Percentiles rank a stretch among this genome's conserved stretches.
Evolutionary conservation across 2,888 invertebrate genomes (phyloP).

Genomic region (Pantelozetes paolii): DNA sequence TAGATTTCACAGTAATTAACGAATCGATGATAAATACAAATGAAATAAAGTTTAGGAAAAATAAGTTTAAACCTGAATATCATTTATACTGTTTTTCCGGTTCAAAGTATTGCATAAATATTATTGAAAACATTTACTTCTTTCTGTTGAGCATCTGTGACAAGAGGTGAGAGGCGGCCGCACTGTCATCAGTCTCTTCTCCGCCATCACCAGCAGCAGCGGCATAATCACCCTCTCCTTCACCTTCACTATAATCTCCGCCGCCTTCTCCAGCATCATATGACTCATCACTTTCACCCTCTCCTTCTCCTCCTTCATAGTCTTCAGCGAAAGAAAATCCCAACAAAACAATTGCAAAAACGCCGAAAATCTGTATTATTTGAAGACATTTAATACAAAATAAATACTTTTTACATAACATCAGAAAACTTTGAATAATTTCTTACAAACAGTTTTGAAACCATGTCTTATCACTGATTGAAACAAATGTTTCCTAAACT

Average conservation of each 20-base stretch:
- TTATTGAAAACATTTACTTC: neutral
- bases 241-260: neutral
- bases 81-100: too few species aligned
- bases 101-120: too few species aligned
- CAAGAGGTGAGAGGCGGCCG: neutral
- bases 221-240: neutral
- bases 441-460: conserved; percentile 16
- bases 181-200: neutral
- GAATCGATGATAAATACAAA: too few species aligned
- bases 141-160: neutral
- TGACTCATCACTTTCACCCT: neutral
- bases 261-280: conserved; percentile 30
- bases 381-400: neutral
- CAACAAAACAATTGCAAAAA: conserved; percentile 27
- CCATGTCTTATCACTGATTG: neutral
- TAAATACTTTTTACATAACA: neutral
- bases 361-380: conserved; percentile 1
- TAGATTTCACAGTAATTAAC: too few species aligned
- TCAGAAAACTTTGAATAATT: neutral
- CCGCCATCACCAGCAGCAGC: neutral
- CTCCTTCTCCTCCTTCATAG: neutral
- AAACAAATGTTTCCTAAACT: neutral
- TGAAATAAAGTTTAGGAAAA: too few species aligned
- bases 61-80: too few species aligned
- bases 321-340: neutral